A percentile compares a stretch with the other conserved stretches of the same genome.
phyloP scores from a whole-genome alignment of 1,140 invertebrate species.

The Hycleus phaleratus region DNA sequence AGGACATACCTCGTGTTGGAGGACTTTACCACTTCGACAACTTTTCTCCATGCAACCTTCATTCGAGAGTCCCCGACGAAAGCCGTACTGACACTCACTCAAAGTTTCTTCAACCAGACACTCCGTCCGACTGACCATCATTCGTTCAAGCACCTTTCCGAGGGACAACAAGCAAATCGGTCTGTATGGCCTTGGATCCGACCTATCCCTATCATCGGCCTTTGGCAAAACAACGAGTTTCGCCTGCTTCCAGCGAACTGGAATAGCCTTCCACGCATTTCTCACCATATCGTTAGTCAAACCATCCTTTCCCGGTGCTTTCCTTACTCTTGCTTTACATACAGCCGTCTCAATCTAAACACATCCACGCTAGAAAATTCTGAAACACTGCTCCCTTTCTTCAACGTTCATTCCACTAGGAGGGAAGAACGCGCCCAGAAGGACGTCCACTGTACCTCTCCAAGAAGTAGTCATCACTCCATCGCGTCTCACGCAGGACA shows the following conservation, averaged over 20 bases:
- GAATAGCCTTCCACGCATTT: no score
- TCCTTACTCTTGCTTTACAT: no score
- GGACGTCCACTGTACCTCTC: no score
- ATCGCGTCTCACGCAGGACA: no score
- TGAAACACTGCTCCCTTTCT: no score
- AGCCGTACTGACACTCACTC: constrained; percentile 33
- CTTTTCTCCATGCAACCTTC: constrained; percentile 28
- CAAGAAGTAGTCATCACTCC: no score
- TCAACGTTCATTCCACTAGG: no score
- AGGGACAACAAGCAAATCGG: constrained; percentile 29
- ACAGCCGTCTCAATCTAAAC: no score
- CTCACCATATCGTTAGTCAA: no score
- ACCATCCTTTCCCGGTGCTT: no score
- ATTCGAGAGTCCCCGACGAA: constrained; percentile 29
- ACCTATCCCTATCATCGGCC: background rate
- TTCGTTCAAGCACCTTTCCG: constrained; percentile 31
- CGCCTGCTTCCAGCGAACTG: constrained; percentile 21
- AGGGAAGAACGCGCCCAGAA: no score
- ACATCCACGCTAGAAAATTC: no score
- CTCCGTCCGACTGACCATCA: constrained; percentile 18
- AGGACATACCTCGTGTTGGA: constrained; percentile 29
- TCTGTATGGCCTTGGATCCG: constrained; percentile 25
- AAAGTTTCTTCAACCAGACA: background rate
- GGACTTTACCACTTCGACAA: background rate
- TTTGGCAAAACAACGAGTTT: constrained; percentile 27